A percentile compares a stretch with the other conserved stretches of the same genome.
Evolutionary conservation across 1,140 invertebrate genomes (phyloP).

Genomic region (Neuroterus valhalla): DNA sequence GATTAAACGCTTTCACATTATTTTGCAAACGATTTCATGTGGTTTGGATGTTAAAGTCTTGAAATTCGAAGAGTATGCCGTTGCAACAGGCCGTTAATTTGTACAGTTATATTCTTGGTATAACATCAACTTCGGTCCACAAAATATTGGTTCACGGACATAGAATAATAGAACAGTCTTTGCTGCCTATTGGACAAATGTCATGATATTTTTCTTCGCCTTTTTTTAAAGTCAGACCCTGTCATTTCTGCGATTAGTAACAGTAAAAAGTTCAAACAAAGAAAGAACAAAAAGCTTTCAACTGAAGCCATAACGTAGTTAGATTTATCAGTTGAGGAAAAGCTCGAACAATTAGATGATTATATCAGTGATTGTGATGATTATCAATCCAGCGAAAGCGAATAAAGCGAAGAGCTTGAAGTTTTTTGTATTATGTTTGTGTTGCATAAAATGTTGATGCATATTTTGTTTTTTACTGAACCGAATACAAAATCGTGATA

Average conservation of each 20-base stretch:
- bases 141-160: background rate
- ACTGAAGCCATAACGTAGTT: too few relatives aligned
- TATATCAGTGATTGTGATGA: too few relatives aligned
- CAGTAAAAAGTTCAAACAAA: conserved; percentile 15
- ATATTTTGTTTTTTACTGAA: too few relatives aligned
- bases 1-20: background rate
- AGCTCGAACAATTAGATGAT: too few relatives aligned
- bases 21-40: conserved; percentile 19
- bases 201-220: conserved; percentile 26
- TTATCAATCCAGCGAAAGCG: too few relatives aligned
- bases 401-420: too few relatives aligned
- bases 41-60: background rate
- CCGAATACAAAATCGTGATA: too few relatives aligned
- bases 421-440: too few relatives aligned
- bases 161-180: background rate
- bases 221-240: conserved; percentile 39
- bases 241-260: conserved; percentile 33
- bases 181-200: background rate
- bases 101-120: background rate
- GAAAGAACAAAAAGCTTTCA: background rate
- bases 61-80: conserved; percentile 2
- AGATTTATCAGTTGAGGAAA: too few relatives aligned
- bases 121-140: background rate
- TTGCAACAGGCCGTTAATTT: background rate
- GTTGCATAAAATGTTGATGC: too few relatives aligned